Conservation (phyloP, 1,140 invertebrate species). For the Monochamus saltuarius region DNA sequence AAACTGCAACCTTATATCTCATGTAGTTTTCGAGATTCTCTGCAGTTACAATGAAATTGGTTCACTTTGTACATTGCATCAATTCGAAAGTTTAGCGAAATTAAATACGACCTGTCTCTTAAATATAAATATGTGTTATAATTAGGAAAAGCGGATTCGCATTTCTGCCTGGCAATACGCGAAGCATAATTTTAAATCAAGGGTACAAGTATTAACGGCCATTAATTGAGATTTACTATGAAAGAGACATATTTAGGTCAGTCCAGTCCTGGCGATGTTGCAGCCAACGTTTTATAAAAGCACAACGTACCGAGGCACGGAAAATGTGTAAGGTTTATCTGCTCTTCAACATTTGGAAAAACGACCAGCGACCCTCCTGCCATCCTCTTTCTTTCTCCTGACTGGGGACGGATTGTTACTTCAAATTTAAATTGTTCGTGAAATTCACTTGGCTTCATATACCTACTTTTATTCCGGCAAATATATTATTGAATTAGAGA, state of each 20-base stretch:
- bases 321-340: conserved; percentile 26
- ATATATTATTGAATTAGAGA: conserved; percentile 6
- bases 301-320: conserved; percentile 17
- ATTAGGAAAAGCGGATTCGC: too few relatives aligned
- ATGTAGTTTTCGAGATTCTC: too few relatives aligned
- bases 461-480: neutral
- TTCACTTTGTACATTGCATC: too few relatives aligned
- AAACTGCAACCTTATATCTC: too few relatives aligned
- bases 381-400: conserved; percentile 20
- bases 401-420: conserved; percentile 19
- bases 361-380: conserved; percentile 15
- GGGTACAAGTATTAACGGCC: too few relatives aligned
- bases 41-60: too few relatives aligned
- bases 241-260: too few relatives aligned
- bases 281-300: conserved; percentile 17
- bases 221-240: too few relatives aligned
- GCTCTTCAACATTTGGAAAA: conserved; percentile 17
- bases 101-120: too few relatives aligned
- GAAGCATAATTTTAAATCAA: neutral
- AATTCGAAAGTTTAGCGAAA: too few relatives aligned
- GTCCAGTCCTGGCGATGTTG: conserved; percentile 6
- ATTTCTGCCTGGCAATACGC: neutral
- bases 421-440: conserved; percentile 30
- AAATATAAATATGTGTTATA: too few relatives aligned
- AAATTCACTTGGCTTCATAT: conserved; percentile 21